Evolutionary conservation across 2,797 vertebrate genomes (phyloP).

Genomic region (Tarsius wallacei): DNA sequence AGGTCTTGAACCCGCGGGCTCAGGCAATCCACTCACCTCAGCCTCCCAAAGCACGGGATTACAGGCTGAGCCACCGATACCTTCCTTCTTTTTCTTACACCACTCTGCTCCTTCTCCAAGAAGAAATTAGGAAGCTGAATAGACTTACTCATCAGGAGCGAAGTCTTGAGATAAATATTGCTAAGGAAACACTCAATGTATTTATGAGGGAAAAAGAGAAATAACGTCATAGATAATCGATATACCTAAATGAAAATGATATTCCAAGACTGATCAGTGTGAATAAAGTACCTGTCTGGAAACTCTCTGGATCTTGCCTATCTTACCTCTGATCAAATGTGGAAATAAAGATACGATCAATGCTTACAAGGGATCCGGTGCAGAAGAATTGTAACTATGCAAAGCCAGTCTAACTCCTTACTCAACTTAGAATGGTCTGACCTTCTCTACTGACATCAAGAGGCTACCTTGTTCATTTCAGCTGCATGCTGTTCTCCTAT

Average conservation of each 20-base stretch:
- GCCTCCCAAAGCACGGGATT: too few relatives aligned
- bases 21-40: too few relatives aligned
- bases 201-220: not conserved
- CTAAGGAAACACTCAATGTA: not conserved
- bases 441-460: conserved; percentile 58
- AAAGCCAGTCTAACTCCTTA: not conserved
- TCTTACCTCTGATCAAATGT: not conserved
- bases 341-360: not conserved
- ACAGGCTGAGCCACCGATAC: too few relatives aligned
- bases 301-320: not conserved
- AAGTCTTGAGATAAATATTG: not conserved
- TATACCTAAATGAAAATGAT: conserved; percentile 51
- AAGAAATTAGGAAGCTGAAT: not conserved
- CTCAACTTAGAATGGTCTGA: conserved; percentile 11
- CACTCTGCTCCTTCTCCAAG: not conserved
- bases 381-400: not conserved
- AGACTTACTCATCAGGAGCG: not conserved
- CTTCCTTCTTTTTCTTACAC: not conserved
- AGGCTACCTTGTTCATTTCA: conserved; percentile 46
- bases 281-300: not conserved
- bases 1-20: too few relatives aligned
- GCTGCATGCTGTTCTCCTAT: conserved; percentile 16
- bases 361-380: not conserved
- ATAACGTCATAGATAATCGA: not conserved
- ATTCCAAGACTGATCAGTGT: not conserved